Percentiles rank a stretch among this genome's conserved stretches.
phyloP scores from a whole-genome alignment of 2,888 invertebrate genomes.

The Nemoura dubitans region DNA sequence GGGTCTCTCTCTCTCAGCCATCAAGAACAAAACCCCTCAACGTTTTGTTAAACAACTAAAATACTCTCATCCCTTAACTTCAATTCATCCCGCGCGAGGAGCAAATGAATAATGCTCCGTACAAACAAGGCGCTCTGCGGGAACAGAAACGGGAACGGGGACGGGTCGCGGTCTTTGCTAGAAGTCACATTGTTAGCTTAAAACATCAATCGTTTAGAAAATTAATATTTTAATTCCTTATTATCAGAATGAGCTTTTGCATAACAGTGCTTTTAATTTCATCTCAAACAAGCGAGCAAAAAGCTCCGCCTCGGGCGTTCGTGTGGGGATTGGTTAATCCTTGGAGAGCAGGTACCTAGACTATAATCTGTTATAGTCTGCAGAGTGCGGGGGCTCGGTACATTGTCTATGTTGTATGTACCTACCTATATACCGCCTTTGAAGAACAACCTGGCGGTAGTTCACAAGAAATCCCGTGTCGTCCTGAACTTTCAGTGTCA shows the following conservation, averaged over 20 bases:
- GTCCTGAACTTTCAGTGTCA: background rate
- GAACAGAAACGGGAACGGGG: no score
- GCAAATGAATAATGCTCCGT: background rate
- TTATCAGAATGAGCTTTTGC: conserved; percentile 9
- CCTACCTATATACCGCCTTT: background rate
- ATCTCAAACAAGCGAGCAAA: conserved; percentile 26
- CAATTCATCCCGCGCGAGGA: background rate
- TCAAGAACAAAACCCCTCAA: background rate
- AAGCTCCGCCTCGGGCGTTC: background rate
- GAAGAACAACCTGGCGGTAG: background rate
- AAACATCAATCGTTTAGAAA: background rate
- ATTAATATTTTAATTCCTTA: conserved; percentile 33
- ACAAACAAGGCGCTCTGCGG: background rate
- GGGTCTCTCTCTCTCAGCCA: background rate
- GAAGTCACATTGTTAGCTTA: background rate
- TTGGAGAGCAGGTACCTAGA: background rate
- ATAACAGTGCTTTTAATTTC: conserved; percentile 17
- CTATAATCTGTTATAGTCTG: conserved; percentile 8
- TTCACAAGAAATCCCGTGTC: background rate
- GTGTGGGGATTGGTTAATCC: conserved; percentile 28
- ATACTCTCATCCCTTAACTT: conserved; percentile 4
- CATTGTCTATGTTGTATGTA: background rate
- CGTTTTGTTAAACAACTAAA: background rate
- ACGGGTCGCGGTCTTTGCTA: background rate
- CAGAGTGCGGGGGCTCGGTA: no score